A percentile compares a stretch with the other conserved stretches of the same genome.
phyloP scores from a whole-genome alignment of 2,888 invertebrate genomes.

The Palloptera scutellata region DNA sequence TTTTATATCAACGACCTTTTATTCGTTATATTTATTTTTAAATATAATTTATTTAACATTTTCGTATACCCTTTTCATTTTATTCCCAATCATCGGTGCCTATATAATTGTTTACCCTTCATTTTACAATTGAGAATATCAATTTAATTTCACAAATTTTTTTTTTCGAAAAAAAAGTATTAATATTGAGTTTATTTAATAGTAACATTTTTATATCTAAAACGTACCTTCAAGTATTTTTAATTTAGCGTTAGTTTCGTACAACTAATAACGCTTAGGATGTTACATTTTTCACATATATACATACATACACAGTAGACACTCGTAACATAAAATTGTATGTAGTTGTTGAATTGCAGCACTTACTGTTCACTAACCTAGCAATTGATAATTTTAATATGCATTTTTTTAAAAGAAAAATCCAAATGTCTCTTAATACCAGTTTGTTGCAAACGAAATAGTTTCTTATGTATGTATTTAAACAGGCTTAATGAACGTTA shows the following conservation, averaged over 20 bases:
- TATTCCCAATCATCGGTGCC: too few relatives aligned
- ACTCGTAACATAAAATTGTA: constrained; percentile 10
- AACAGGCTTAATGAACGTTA: too few relatives aligned
- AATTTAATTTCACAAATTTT: background rate
- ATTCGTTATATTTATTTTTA: constrained; percentile 15
- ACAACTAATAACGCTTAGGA: too few relatives aligned
- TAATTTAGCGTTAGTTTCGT: background rate
- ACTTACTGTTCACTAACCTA: constrained; percentile 9
- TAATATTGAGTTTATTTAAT: background rate
- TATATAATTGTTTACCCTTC: background rate
- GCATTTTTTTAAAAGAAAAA: too few relatives aligned
- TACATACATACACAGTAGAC: background rate
- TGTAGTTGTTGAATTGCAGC: constrained; percentile 24
- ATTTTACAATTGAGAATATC: background rate
- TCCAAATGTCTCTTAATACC: too few relatives aligned
- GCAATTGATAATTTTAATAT: background rate
- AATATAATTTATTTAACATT: background rate
- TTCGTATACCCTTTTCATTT: background rate
- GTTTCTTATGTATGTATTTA: too few relatives aligned
- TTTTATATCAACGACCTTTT: too few relatives aligned
- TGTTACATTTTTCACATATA: too few relatives aligned
- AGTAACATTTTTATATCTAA: constrained; percentile 12
- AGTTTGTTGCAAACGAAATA: too few relatives aligned
- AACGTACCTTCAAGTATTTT: constrained; percentile 30
- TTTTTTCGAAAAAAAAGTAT: constrained; percentile 1